These are phyloP conservation scores for Amphibalanus amphitrite DNA, from an alignment of 1,140 invertebrate genomes.

Conservation along the genomic window DNA sequence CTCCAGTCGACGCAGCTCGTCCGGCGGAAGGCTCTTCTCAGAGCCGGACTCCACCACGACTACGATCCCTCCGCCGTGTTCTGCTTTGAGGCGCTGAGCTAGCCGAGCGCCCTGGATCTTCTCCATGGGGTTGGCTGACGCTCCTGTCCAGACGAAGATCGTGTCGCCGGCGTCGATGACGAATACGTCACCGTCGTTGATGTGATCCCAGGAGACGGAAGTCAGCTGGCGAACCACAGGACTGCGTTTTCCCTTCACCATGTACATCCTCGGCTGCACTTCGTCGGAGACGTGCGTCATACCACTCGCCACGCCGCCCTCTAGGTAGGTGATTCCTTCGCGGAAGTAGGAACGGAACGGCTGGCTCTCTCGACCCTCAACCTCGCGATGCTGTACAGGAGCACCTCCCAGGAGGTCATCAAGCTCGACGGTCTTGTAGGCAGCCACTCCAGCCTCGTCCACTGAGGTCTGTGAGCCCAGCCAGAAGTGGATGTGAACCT, in stretches of 20 bases:
- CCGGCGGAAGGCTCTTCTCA: conserved; percentile 46
- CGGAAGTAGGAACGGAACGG: conserved; percentile 70
- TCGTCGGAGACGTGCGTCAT: conserved; percentile 34
- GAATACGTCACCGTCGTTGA: conserved; percentile 74
- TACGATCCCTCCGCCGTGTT: conserved; percentile 33
- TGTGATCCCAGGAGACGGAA: conserved; percentile 50
- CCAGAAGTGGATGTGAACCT: conserved; percentile 71
- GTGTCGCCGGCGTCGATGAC: conserved; percentile 47
- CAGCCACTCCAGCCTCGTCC: conserved; percentile 62
- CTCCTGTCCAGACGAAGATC: conserved; percentile 68
- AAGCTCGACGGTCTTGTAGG: conserved; percentile 66
- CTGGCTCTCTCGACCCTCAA: conserved; percentile 59
- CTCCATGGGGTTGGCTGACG: conserved; percentile 44
- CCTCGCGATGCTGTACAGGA: conserved; percentile 61
- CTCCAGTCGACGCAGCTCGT: conserved; percentile 46
- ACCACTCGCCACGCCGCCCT: conserved; percentile 38
- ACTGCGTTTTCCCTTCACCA: conserved; percentile 46
- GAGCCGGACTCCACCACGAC: conserved; percentile 70
- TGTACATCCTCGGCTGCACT: conserved; percentile 40
- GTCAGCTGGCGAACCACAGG: conserved; percentile 48
- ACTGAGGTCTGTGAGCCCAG: conserved; percentile 49
- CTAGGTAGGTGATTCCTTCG: conserved; percentile 41
- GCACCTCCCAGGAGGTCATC: conserved; percentile 54
- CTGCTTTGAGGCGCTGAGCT: conserved; percentile 25
- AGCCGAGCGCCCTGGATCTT: conserved; percentile 39